phyloP scores from a whole-genome alignment of 2,797 vertebrate species.

The Siniperca scherzeri region DNA sequence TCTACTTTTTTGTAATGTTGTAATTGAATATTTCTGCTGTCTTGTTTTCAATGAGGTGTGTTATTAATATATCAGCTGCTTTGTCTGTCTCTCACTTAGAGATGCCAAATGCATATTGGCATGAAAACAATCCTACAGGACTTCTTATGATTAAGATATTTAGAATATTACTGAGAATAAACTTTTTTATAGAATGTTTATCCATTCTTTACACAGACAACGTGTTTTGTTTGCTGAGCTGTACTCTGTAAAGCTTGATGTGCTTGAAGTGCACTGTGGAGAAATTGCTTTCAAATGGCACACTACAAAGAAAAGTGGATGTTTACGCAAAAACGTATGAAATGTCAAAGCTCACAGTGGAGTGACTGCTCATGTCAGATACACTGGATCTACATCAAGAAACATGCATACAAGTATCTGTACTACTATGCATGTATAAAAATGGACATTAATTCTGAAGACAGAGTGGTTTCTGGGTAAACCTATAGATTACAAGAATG shows the following conservation, averaged over 20 bases:
- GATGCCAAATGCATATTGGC: slow-evolving; percentile 28
- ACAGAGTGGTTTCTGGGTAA: slow-evolving; percentile 13
- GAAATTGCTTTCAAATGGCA: slow-evolving; percentile 1
- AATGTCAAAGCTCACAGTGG: not conserved
- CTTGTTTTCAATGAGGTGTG: slow-evolving; percentile 34
- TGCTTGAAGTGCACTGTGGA: not conserved
- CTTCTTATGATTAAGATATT: slow-evolving; percentile 43
- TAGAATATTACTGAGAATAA: slow-evolving; percentile 27
- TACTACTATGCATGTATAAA: not conserved
- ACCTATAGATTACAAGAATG: not conserved
- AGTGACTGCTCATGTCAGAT: not conserved
- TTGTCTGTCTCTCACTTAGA: slow-evolving; percentile 31
- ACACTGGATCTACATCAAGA: not conserved
- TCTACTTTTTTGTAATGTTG: not conserved
- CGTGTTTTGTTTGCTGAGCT: not conserved
- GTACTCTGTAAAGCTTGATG: not conserved
- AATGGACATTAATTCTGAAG: slow-evolving; percentile 12
- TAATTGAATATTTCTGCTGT: slow-evolving; percentile 45
- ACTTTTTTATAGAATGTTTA: slow-evolving; percentile 28
- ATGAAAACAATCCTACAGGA: slow-evolving; percentile 44
- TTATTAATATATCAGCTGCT: slow-evolving; percentile 34
- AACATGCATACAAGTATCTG: not conserved
- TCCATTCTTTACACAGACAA: slow-evolving; percentile 6
- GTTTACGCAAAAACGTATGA: not conserved
- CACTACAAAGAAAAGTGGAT: not conserved